phyloP scores from a whole-genome alignment of 2,113 vertebrate genomes.

The Himantopus leucocephalus region DNA sequence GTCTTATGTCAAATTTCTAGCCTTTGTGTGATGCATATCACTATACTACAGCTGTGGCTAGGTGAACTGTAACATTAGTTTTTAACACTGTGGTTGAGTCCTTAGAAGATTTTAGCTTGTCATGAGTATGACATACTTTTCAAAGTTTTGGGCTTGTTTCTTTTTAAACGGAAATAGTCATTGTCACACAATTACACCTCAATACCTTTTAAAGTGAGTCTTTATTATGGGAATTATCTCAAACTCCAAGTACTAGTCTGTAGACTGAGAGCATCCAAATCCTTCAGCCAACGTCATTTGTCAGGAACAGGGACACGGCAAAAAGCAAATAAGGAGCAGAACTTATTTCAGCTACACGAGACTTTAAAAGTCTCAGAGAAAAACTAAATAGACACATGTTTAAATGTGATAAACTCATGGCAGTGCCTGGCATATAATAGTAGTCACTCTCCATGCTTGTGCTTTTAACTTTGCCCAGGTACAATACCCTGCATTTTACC shows the following conservation, averaged over 20 bases:
- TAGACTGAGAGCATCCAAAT: not conserved
- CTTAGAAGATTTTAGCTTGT: not conserved
- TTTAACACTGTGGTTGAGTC: not conserved
- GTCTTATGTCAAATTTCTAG: not conserved
- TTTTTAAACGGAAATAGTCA: not conserved
- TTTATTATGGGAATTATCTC: not conserved
- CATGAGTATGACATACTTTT: not conserved
- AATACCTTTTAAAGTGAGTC: not conserved
- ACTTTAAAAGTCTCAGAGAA: not conserved
- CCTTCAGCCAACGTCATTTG: not conserved
- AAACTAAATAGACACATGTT: fast-evolving
- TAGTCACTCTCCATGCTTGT: not conserved
- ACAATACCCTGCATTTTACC: not conserved
- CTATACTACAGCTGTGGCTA: not conserved
- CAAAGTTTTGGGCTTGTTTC: not conserved
- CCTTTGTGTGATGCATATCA: not conserved
- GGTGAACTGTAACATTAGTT: not conserved
- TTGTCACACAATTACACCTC: not conserved
- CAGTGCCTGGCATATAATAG: fast-evolving
- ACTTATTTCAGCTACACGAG: not conserved
- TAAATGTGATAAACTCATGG: not conserved
- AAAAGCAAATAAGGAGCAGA: not conserved
- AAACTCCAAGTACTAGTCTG: not conserved
- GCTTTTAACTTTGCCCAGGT: not conserved
- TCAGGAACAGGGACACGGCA: not conserved